phyloP scores from a whole-genome alignment of 2,113 vertebrate genomes.

The Anas platyrhynchos region DNA sequence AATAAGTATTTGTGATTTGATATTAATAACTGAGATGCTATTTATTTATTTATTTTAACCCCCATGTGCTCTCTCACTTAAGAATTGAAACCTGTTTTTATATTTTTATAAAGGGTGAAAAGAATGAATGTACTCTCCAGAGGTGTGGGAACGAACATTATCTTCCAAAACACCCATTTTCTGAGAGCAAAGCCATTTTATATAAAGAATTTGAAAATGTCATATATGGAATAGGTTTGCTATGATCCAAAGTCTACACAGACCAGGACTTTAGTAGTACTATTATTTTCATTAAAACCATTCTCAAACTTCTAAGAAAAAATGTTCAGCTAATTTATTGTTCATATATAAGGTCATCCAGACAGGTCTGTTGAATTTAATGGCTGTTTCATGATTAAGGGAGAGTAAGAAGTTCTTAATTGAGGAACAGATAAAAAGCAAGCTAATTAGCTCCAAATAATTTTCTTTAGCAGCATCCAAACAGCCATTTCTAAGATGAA shows the following conservation, averaged over 20 bases:
- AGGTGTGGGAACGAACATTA: background rate
- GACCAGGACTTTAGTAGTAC: conserved; percentile 24
- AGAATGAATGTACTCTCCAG: background rate
- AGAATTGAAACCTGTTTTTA: background rate
- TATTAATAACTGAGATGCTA: background rate
- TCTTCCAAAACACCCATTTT: background rate
- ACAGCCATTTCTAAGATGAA: conserved; percentile 74
- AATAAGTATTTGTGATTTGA: background rate
- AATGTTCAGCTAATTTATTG: conserved; percentile 75
- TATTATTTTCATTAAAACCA: conserved; percentile 37
- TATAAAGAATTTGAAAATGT: background rate
- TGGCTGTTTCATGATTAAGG: conserved; percentile 76
- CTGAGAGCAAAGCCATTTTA: background rate
- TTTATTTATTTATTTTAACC: background rate
- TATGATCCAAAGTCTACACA: conserved; percentile 21
- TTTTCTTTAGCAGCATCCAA: conserved; percentile 75
- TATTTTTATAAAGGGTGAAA: background rate
- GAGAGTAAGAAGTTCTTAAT: conserved; percentile 74
- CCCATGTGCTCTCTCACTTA: background rate
- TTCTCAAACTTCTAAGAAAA: conserved; percentile 56
- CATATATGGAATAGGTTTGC: background rate
- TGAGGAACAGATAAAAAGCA: conserved; percentile 78
- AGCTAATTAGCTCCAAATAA: conserved; percentile 79
- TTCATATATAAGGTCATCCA: conserved; percentile 70
- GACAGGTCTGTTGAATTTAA: conserved; percentile 77